A percentile compares a stretch with the other conserved stretches of the same genome.
Evolutionary conservation across 2,113 vertebrate genomes (phyloP).

Genomic region (Heptranchias perlo): DNA sequence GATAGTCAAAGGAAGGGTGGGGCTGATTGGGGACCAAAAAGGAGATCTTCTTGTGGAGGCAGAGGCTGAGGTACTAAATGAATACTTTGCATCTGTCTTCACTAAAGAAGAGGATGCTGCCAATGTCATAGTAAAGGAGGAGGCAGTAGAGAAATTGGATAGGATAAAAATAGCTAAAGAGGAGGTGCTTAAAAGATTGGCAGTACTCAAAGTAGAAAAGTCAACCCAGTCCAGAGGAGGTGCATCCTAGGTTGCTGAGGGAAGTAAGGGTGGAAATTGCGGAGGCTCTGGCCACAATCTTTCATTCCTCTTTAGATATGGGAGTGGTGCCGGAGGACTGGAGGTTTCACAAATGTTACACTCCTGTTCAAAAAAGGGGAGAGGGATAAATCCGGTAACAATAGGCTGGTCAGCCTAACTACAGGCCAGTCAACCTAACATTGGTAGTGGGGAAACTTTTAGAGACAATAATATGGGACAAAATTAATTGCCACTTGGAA

Average conservation of each 20-base stretch:
- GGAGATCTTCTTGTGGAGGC: not conserved
- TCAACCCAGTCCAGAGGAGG: not conserved
- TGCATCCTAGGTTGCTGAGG: not conserved
- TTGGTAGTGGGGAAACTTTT: not conserved
- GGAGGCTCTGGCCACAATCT: not conserved
- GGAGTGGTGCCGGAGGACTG: not conserved
- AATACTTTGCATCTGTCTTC: not conserved
- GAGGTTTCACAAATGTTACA: not conserved
- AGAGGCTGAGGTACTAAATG: not conserved
- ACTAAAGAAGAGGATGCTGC: not conserved
- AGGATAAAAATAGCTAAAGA: not conserved
- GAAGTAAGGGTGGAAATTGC: not conserved
- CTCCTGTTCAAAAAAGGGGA: not conserved
- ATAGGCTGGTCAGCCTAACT: too few relatives aligned
- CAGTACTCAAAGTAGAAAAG: not conserved
- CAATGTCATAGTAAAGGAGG: not conserved
- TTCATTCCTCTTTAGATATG: not conserved
- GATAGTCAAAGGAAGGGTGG: not conserved
- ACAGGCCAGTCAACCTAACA: too few relatives aligned
- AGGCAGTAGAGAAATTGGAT: not conserved
- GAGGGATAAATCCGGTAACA: not conserved
- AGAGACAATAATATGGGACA: not conserved
- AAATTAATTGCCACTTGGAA: not conserved
- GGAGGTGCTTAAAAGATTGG: not conserved
- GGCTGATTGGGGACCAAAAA: not conserved